phyloP scores from a whole-genome alignment of 2,888 invertebrate species.

The Conomelus anceps region DNA sequence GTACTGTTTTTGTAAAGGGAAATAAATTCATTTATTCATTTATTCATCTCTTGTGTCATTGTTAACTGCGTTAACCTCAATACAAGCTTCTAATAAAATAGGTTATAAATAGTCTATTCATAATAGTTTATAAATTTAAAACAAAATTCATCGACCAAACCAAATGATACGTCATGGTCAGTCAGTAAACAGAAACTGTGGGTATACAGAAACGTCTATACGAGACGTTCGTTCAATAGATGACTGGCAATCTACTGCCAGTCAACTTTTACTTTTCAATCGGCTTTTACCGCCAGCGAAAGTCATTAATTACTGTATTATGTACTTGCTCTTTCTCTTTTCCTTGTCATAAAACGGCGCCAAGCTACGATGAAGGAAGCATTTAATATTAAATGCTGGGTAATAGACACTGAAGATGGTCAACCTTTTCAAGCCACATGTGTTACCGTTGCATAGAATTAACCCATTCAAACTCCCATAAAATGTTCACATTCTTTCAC shows the following conservation, averaged over 20 bases:
- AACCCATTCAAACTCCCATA: too few species aligned
- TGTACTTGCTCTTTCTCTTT: neutral
- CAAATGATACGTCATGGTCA: neutral
- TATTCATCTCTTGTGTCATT: too few species aligned
- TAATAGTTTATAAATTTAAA: too few species aligned
- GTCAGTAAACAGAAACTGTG: too few species aligned
- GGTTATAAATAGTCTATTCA: too few species aligned
- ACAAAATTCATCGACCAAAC: neutral
- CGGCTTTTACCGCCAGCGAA: neutral
- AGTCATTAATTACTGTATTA: neutral
- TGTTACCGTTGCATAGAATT: neutral
- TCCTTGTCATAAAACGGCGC: neutral
- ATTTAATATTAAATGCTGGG: too few species aligned
- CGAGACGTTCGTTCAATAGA: neutral
- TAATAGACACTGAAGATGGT: neutral
- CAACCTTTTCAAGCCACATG: neutral
- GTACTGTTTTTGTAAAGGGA: too few species aligned
- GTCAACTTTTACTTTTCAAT: neutral
- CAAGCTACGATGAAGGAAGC: neutral
- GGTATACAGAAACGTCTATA: neutral
- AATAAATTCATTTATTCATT: too few species aligned
- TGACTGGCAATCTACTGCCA: neutral
- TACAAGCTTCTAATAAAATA: too few species aligned
- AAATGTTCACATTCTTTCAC: too few species aligned
- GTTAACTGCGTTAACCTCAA: too few species aligned